Evolutionary conservation across 2,113 vertebrate species (phyloP).

Genomic region (Callopanchax toddi): DNA sequence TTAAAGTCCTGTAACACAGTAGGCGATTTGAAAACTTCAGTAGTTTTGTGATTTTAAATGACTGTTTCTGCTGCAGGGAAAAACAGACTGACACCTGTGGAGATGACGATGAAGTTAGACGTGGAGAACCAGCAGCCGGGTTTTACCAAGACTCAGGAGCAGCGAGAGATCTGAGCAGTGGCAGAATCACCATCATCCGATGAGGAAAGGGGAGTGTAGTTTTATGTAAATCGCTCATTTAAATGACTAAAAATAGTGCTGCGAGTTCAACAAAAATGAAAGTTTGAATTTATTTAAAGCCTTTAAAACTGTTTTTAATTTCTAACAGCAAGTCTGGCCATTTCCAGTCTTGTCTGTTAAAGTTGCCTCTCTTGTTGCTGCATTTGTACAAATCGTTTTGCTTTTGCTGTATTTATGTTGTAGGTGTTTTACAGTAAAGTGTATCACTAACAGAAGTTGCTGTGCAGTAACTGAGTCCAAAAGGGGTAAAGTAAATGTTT

Average conservation of each 20-base stretch:
- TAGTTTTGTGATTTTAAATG: not conserved
- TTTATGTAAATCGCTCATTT: no score
- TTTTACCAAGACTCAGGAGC: slow-evolving; percentile 11
- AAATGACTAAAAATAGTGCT: no score
- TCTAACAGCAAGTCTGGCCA: no score
- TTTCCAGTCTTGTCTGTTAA: not conserved
- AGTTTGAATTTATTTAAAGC: no score
- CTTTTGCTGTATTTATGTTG: not conserved
- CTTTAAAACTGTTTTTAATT: no score
- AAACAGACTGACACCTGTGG: slow-evolving; percentile 41
- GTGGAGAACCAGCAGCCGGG: slow-evolving; percentile 48
- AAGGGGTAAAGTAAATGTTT: not conserved
- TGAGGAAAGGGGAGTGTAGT: not conserved
- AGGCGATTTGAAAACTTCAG: no score
- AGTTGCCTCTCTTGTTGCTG: no score
- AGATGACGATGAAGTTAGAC: slow-evolving; percentile 66
- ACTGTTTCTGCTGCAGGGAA: slow-evolving; percentile 37
- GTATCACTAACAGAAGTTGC: not conserved
- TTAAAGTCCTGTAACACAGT: no score
- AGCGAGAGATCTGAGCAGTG: slow-evolving; percentile 50
- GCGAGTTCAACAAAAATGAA: no score
- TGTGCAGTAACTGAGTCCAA: not conserved
- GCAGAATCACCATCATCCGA: not conserved
- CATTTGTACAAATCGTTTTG: slow-evolving; percentile 23
- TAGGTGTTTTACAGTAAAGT: not conserved